Evolutionary conservation across 2,888 invertebrate genomes (phyloP).

Genomic region (Drosophila algonquin): DNA sequence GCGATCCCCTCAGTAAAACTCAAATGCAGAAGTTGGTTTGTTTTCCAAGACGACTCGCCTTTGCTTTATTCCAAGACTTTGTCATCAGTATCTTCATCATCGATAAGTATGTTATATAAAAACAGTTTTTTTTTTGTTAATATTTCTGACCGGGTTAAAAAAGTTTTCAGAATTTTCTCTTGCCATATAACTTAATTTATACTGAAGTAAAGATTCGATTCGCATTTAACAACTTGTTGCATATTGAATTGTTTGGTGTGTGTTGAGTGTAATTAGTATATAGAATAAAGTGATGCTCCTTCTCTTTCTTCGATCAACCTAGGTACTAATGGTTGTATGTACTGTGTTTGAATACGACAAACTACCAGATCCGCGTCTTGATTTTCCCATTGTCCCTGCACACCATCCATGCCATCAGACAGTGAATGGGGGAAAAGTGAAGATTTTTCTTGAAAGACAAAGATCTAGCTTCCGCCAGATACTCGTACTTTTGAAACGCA

Average conservation of each 20-base stretch:
- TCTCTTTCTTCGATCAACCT: slow-evolving; percentile 41
- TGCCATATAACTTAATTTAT: slow-evolving; percentile 69
- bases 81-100: slow-evolving; percentile 62
- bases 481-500: slow-evolving; percentile 51
- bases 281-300: slow-evolving; percentile 45
- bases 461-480: neutral
- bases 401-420: slow-evolving; percentile 7
- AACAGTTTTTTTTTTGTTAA: slow-evolving; percentile 55
- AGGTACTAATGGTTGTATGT: slow-evolving; percentile 52
- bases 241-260: slow-evolving; percentile 44
- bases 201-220: slow-evolving; percentile 74
- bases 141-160: slow-evolving; percentile 75
- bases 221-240: slow-evolving; percentile 64
- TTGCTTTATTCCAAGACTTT: slow-evolving; percentile 69
- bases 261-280: slow-evolving; percentile 36
- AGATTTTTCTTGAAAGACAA: slow-evolving; percentile 43
- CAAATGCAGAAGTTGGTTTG: slow-evolving; percentile 50
- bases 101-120: slow-evolving; percentile 67
- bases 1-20: slow-evolving; percentile 2
- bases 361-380: slow-evolving; percentile 30
- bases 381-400: neutral
- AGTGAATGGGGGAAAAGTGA: slow-evolving; percentile 4
- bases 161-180: slow-evolving; percentile 44
- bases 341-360: slow-evolving; percentile 32
- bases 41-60: slow-evolving; percentile 73